A percentile compares a stretch with the other conserved stretches of the same genome.
Conservation (phyloP, 2,797 vertebrate genomes). For the Myiothlypis coronata region DNA sequence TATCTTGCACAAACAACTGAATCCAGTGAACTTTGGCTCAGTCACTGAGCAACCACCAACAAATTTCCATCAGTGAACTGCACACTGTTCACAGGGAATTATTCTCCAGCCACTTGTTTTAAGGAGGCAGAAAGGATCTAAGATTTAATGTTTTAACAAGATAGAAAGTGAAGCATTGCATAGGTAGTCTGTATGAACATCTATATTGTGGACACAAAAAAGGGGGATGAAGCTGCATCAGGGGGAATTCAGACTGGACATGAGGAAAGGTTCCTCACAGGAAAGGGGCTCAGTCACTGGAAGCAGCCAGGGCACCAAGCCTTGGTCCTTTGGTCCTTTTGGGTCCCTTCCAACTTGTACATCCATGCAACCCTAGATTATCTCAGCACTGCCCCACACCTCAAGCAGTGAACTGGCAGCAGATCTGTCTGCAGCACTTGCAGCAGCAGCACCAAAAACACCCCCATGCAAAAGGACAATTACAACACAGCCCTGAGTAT, state of each 20-base stretch:
- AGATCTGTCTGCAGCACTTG: background rate
- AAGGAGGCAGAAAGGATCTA: background rate
- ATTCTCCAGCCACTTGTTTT: background rate
- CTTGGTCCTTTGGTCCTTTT: background rate
- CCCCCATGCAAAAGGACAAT: background rate
- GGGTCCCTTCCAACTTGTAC: background rate
- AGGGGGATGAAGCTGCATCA: background rate
- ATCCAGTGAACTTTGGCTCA: background rate
- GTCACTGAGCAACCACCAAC: background rate
- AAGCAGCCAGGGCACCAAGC: background rate
- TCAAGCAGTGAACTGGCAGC: rapidly evolving
- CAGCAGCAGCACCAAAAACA: background rate
- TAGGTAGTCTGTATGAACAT: background rate
- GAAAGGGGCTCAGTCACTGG: background rate
- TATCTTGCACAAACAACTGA: background rate
- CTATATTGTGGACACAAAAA: background rate
- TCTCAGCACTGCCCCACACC: background rate
- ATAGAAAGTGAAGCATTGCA: background rate
- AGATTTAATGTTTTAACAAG: background rate
- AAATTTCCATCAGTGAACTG: background rate
- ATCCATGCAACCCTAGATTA: background rate
- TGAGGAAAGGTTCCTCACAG: background rate
- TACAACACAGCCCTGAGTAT: background rate
- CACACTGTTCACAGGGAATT: background rate
- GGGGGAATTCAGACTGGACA: background rate